phyloP scores from a whole-genome alignment of 2,888 invertebrate genomes.

The Luffia ferchaultella region DNA sequence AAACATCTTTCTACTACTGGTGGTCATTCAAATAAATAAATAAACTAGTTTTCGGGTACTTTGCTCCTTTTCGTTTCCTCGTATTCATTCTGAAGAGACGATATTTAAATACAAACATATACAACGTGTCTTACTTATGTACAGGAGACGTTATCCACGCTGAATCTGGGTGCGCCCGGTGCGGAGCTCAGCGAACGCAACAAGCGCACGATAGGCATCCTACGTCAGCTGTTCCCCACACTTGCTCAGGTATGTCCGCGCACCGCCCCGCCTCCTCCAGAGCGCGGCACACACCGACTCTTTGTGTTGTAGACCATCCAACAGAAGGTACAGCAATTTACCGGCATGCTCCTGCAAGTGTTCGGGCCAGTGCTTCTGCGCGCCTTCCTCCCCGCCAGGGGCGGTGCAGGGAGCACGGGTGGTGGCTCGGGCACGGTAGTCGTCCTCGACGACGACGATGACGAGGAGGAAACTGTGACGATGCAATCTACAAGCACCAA shows the following conservation, averaged over 20 bases:
- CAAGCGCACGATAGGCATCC: constrained; percentile 80
- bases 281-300: neutral
- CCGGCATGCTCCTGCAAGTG: constrained; percentile 75
- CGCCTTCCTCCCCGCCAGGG: constrained; percentile 61
- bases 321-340: constrained; percentile 79
- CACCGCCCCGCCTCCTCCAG: constrained; percentile 4
- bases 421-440: constrained; percentile 63
- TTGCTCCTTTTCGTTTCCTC: too few species aligned
- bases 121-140: too few species aligned
- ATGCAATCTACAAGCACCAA: too few species aligned
- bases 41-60: too few species aligned
- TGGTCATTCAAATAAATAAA: too few species aligned
- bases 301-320: constrained; percentile 73
- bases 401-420: constrained; percentile 41
- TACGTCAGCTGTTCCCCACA: constrained; percentile 77
- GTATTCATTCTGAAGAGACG: too few species aligned
- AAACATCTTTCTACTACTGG: too few species aligned
- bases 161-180: constrained; percentile 73
- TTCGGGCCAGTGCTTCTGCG: constrained; percentile 78
- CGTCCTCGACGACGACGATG: constrained; percentile 67
- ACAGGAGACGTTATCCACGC: constrained; percentile 73
- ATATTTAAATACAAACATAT: too few species aligned
- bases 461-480: constrained; percentile 54
- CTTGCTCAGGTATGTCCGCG: constrained; percentile 72
- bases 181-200: constrained; percentile 73